These are phyloP conservation scores for Haliclona indistincta DNA, from an alignment of 37 sponge, comb jelly and placozoan genomes.

Conservation along the genomic window DNA sequence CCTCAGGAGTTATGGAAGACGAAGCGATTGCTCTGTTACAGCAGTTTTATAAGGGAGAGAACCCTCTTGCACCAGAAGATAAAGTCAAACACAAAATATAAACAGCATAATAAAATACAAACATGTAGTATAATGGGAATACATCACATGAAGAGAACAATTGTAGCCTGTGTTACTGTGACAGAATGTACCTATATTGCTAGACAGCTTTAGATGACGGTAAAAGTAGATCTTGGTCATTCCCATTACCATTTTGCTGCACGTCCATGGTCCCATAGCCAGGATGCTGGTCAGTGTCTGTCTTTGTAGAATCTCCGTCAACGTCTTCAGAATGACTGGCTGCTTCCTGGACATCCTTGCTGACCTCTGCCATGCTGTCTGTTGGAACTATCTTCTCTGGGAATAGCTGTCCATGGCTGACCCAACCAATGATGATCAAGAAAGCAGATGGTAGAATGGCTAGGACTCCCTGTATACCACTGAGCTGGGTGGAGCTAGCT, in stretches of 20 bases:
- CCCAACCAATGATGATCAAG: constrained; percentile 49
- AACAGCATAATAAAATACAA: neutral
- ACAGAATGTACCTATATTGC: too few relatives aligned
- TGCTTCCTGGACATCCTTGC: neutral
- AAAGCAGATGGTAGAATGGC: constrained; percentile 37
- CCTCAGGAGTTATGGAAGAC: constrained; percentile 53
- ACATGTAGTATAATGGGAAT: neutral
- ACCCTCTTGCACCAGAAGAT: constrained; percentile 72
- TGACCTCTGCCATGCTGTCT: constrained; percentile 20
- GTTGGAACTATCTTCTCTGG: constrained; percentile 20
- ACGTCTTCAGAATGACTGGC: too few relatives aligned
- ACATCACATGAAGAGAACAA: neutral
- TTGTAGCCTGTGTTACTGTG: too few relatives aligned
- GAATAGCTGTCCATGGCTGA: constrained; percentile 37
- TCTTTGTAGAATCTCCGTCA: too few relatives aligned
- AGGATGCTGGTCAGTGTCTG: too few relatives aligned
- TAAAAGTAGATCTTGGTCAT: neutral
- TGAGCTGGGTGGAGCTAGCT: neutral
- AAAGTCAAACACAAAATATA: constrained; percentile 32
- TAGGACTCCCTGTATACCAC: constrained; percentile 28
- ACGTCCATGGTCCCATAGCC: too few relatives aligned
- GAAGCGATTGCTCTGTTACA: constrained; percentile 73
- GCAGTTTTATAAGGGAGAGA: constrained; percentile 89
- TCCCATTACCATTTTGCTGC: neutral
- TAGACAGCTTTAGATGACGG: neutral